These are phyloP conservation scores for Meandrina meandrites DNA, from an alignment of 92 coral and sea anemone species.

Conservation along the genomic window DNA sequence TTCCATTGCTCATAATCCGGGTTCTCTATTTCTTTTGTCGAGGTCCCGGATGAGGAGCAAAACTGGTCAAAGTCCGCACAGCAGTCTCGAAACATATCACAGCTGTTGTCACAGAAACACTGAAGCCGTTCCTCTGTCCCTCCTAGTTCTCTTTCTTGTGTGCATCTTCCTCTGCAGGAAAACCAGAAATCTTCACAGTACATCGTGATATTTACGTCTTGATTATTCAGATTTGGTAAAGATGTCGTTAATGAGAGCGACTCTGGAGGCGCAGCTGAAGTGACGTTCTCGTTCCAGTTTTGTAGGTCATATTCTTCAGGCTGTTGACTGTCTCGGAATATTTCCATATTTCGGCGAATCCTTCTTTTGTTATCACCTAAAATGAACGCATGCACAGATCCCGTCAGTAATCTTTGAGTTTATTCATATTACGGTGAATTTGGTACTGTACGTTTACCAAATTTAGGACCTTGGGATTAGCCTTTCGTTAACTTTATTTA, in stretches of 20 bases:
- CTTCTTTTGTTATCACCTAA: background rate
- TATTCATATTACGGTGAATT: background rate
- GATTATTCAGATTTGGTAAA: background rate
- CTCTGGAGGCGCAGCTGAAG: background rate
- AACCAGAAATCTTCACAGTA: background rate
- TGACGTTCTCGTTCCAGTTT: background rate
- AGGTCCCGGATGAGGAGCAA: conserved; percentile 5
- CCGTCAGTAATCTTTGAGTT: no score
- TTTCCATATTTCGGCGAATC: background rate
- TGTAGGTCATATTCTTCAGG: background rate
- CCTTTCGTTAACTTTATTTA: no score
- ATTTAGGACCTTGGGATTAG: no score
- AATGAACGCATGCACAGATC: background rate
- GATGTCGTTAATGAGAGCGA: background rate
- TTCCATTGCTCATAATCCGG: background rate
- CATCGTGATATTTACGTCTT: background rate
- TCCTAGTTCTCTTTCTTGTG: conserved; percentile 3
- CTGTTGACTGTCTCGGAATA: background rate
- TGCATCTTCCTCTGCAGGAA: conserved; percentile 23
- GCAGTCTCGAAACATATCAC: conserved; percentile 20
- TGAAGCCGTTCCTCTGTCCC: conserved; percentile 21
- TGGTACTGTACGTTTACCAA: no score
- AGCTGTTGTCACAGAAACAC: conserved; percentile 21
- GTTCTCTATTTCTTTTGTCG: background rate
- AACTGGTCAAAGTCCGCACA: conserved; percentile 23